Percentiles rank a stretch among this genome's conserved stretches.
Evolutionary conservation across 2,113 vertebrate genomes (phyloP).

Genomic region (Myanophis thanlyinensis): DNA sequence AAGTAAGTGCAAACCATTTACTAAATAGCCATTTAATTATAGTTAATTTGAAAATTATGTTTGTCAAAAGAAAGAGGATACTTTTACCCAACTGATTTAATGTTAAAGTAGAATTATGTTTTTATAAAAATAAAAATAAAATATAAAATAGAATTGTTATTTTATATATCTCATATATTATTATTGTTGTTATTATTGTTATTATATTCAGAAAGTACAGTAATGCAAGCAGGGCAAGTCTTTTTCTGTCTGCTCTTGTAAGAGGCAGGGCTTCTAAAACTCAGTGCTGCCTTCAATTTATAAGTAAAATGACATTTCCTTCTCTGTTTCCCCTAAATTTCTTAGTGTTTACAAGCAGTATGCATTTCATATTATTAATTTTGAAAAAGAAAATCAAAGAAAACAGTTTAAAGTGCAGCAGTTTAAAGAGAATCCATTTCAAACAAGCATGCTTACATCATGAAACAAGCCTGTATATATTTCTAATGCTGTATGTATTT

Average conservation of each 20-base stretch:
- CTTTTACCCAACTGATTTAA: background rate
- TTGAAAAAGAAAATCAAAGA: slow-evolving; percentile 1
- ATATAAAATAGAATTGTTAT: background rate
- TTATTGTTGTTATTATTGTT: background rate
- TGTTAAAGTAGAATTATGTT: background rate
- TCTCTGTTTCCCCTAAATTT: background rate
- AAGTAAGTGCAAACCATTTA: background rate
- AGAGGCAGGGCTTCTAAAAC: background rate
- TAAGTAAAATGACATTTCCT: background rate
- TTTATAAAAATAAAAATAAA: background rate
- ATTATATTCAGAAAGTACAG: background rate
- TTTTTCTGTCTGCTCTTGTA: background rate
- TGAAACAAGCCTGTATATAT: background rate
- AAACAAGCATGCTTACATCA: background rate
- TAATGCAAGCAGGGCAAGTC: background rate
- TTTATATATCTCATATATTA: background rate
- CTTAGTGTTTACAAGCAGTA: background rate
- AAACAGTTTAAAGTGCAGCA: background rate
- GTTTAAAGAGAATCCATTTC: background rate
- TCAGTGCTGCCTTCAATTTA: background rate
- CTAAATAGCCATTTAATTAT: background rate
- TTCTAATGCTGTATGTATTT: slow-evolving; percentile 4
- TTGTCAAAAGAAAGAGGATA: background rate
- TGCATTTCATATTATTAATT: background rate
- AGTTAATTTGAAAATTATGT: background rate